phyloP scores from a whole-genome alignment of 1,140 invertebrate species.

The Platorchestia sp. region DNA sequence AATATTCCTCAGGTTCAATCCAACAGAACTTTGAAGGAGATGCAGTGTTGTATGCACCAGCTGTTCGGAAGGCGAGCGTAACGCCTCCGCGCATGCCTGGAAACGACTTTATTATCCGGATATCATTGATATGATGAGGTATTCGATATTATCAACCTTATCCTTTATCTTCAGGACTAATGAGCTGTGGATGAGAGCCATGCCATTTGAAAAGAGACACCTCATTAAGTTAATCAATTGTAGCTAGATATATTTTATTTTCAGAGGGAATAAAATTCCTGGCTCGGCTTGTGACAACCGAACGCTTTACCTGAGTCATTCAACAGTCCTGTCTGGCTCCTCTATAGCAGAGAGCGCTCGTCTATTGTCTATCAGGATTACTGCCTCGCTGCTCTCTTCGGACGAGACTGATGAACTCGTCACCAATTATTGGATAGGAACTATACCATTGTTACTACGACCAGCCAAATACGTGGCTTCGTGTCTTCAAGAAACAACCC shows the following conservation, averaged over 20 bases:
- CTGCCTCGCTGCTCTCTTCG: not conserved
- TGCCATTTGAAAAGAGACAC: not conserved
- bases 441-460: not conserved
- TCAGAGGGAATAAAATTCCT: not conserved
- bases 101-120: not conserved
- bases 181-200: not conserved
- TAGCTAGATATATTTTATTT: not conserved
- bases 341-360: not conserved
- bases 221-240: not conserved
- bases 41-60: not conserved
- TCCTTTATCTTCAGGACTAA: not conserved
- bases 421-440: not conserved
- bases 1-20: too few species aligned
- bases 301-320: not conserved
- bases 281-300: not conserved
- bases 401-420: not conserved
- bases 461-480: not conserved
- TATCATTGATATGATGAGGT: not conserved
- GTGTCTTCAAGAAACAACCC: not conserved
- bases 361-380: conserved; percentile 20
- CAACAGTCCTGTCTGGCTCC: not conserved
- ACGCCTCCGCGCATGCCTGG: not conserved
- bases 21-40: too few species aligned
- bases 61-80: not conserved
- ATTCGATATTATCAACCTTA: not conserved